Evolutionary conservation across 2,113 vertebrate species (phyloP), one percentile per base, ranked within the genome.

Genomic region (Triplophysa rosa): DNA sequence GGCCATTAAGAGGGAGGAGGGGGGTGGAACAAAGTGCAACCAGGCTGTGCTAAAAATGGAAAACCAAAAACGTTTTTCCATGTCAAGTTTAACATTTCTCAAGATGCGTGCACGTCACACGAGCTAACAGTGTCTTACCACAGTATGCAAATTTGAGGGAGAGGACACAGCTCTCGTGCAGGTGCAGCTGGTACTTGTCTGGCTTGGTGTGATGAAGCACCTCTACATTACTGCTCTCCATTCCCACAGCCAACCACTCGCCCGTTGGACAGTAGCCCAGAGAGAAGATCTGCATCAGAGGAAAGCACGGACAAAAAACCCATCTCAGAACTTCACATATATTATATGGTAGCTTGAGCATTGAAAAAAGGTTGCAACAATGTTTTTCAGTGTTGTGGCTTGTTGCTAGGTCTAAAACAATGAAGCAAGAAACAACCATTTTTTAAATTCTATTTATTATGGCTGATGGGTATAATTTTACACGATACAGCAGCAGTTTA

Each of bases 181-280:
- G 94, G 89, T 98, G 97, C 77, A 99, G 94, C 93, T 99, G 97
- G 89, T 99, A 99, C 77, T 99, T 99, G 91, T 99, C 97, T 0
- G 97, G 96, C 68, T 99, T 99, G 65, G 95, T 97, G 92, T 96
- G 95, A 91, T 99, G 97, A 67, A 99, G 91, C 2, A 98, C 95
- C 72, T 99, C 97, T 88, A 99, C 97, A 0, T 98, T 99, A 90
- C 97, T 99, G 94, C 97, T 99, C 91, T 98, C 97, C 97, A 99
- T 97, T 49, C 97, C 97, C 88, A 99, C 97, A 0, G 97, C 97
- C 79, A 99, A 90, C 97, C 97, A 98, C 86, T 98, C 97, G 0
- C 97, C 97, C 0, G 96, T 98, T 3, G 97, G 97, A 90, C 97
- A 99, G 90, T 99, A 98, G 0, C 97, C 97, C 89, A 98, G 89